phyloP scores from a whole-genome alignment of 2,797 vertebrate genomes.

The Gallinago solitaria region DNA sequence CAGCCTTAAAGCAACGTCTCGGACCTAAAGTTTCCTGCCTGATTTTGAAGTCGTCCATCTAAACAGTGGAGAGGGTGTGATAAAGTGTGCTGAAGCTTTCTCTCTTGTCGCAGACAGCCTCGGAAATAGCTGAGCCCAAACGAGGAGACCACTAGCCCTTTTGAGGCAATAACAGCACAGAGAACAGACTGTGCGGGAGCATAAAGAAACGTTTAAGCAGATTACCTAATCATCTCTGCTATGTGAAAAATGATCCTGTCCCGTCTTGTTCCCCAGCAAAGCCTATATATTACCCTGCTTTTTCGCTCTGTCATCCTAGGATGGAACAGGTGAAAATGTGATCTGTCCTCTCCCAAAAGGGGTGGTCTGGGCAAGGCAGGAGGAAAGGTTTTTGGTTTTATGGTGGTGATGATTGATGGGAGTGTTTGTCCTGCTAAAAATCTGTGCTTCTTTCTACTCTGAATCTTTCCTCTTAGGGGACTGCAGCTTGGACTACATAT shows the following conservation, averaged over 20 bases:
- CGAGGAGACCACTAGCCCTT: neutral
- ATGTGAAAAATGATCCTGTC: neutral
- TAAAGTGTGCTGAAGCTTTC: neutral
- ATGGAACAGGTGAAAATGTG: neutral
- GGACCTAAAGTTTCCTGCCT: neutral
- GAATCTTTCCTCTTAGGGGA: neutral
- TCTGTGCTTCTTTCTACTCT: neutral
- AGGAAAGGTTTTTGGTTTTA: neutral
- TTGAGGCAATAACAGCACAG: accelerated
- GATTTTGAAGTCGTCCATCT: neutral
- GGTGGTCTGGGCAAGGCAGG: neutral
- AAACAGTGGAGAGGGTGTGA: neutral
- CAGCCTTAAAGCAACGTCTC: neutral
- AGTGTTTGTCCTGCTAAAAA: neutral
- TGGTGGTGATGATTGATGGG: accelerated
- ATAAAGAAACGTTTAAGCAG: neutral
- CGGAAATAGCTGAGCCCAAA: neutral
- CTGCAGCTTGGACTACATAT: neutral
- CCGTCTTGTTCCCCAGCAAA: neutral
- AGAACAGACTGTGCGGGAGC: neutral
- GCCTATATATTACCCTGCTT: accelerated
- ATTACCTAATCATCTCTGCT: neutral
- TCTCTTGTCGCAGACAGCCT: neutral
- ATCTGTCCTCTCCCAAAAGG: neutral
- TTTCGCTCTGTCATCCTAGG: neutral